Evolutionary conservation across 1,140 invertebrate species (phyloP).

Genomic region (Mya arenaria): DNA sequence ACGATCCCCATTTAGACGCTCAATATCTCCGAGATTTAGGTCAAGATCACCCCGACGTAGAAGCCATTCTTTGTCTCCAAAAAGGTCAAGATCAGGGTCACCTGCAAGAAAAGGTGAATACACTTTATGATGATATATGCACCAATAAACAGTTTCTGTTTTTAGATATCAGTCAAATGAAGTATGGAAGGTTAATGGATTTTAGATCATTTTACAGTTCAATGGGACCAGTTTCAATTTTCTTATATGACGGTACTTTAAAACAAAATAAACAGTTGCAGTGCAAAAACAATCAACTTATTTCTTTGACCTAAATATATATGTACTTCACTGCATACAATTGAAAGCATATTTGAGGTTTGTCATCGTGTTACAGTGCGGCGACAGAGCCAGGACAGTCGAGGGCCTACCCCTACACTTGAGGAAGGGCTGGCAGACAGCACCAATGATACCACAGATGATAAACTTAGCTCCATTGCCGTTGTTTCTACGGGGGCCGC

Average conservation of each 20-base stretch:
- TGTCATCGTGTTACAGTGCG: slow-evolving; percentile 8
- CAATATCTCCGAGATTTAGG: slow-evolving; percentile 38
- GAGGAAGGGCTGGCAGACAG: slow-evolving; percentile 64
- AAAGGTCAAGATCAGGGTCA: slow-evolving; percentile 42
- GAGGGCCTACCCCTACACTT: slow-evolving; percentile 73
- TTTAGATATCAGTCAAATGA: too few species aligned
- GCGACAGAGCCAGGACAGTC: slow-evolving; percentile 64
- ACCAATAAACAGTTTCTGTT: too few species aligned
- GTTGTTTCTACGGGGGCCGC: not conserved
- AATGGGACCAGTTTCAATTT: too few species aligned
- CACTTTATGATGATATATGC: not conserved
- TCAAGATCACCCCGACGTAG: slow-evolving; percentile 44
- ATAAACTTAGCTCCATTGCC: slow-evolving; percentile 52
- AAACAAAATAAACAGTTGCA: too few species aligned
- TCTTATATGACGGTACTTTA: too few species aligned
- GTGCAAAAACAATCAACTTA: too few species aligned
- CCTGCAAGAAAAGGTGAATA: slow-evolving; percentile 47
- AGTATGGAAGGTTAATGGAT: too few species aligned
- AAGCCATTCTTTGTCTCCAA: slow-evolving; percentile 38
- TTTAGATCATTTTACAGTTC: too few species aligned
- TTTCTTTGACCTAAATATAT: too few species aligned
- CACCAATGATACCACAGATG: slow-evolving; percentile 32
- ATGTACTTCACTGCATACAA: too few species aligned
- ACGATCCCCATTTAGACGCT: slow-evolving; percentile 35
- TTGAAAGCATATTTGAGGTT: too few species aligned